Evolutionary conservation across 2,888 invertebrate genomes (phyloP), one percentile per base, ranked within the genome.

Genomic region (Aplocera efformata): DNA sequence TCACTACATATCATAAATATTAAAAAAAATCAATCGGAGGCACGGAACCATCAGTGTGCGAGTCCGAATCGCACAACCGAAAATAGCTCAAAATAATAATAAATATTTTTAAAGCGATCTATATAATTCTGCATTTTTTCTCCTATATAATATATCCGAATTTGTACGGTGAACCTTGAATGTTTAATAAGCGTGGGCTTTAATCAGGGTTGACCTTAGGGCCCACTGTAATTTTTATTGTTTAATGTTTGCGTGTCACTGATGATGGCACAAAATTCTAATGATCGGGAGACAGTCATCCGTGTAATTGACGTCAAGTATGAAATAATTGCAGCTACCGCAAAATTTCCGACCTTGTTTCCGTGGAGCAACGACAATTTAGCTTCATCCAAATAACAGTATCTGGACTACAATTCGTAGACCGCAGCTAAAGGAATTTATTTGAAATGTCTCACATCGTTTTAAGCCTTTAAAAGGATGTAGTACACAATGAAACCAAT

Each of bases 111-210:
- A n/a, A n/a, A n/a, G n/a, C n/a, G n/a, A n/a, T n/a, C n/a, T n/a
- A n/a, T n/a, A n/a, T n/a, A n/a, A n/a, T n/a, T n/a, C n/a, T n/a
- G n/a, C n/a, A n/a, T n/a, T n/a, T n/a, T n/a, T n/a, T n/a, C n/a
- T n/a, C n/a, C n/a, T n/a, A n/a, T n/a, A n/a, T 17, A 17, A 3
- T 2, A 5, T 17, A 17, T 3, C 13, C 13, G 10, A 42, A 35
- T 41, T 10, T 26, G 37, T 46, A 26, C 38, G 29, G 27, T 28
- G 34, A 48, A 54, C 76, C 77, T 76, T 78, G 78, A 73, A 59
- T 74, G 75, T 60, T 59, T 58, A 56, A 60, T 67, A 17, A 56
- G 70, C 71, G 74, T 80, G 71, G 79, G 76, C 53, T n/a, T n/a
- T n/a, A n/a, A n/a, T n/a, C n/a, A n/a, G n/a, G n/a, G n/a, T n/a